phyloP scores from a whole-genome alignment of 2,888 invertebrate species.

The Gnatocerus cornutus region DNA sequence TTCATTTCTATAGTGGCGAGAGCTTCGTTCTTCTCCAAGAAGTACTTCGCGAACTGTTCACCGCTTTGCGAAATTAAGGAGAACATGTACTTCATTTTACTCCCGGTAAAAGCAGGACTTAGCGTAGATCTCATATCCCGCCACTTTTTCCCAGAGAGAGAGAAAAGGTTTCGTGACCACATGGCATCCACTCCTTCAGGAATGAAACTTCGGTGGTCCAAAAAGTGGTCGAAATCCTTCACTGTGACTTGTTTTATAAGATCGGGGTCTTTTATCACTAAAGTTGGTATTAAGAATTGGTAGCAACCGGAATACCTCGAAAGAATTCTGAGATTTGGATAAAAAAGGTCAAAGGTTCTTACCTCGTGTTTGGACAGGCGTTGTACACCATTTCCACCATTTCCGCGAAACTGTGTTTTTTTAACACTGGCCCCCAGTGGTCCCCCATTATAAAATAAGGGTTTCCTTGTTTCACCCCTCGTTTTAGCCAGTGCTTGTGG shows the following conservation, averaged over 20 bases:
- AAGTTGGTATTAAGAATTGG: conserved; percentile 62
- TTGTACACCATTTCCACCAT: conserved; percentile 50
- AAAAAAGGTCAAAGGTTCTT: no score
- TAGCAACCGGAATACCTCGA: conserved; percentile 59
- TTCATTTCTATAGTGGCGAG: conserved; percentile 60
- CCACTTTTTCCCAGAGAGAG: conserved; percentile 63
- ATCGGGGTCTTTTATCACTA: conserved; percentile 75
- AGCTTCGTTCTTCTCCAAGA: conserved; percentile 55
- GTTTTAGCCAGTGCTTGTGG: conserved; percentile 53
- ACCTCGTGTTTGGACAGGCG: conserved; percentile 47
- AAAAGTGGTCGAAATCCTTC: conserved; percentile 76
- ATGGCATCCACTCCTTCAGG: conserved; percentile 69
- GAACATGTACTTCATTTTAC: conserved; percentile 63
- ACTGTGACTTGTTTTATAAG: conserved; percentile 76
- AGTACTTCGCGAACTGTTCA: conserved; percentile 54
- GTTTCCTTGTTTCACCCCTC: conserved; percentile 54
- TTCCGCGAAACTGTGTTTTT: conserved; percentile 45
- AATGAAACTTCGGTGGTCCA: conserved; percentile 67
- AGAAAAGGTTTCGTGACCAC: conserved; percentile 69
- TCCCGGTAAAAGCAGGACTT: conserved; percentile 64
- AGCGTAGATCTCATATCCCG: conserved; percentile 69
- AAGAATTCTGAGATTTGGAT: no score
- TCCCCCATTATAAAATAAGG: conserved; percentile 54
- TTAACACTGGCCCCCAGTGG: conserved; percentile 47
- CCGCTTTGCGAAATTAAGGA: conserved; percentile 58